Base-by-base conservation (phyloP, 2,113 vertebrate species). In the Bubalus kerabau region DNA sequence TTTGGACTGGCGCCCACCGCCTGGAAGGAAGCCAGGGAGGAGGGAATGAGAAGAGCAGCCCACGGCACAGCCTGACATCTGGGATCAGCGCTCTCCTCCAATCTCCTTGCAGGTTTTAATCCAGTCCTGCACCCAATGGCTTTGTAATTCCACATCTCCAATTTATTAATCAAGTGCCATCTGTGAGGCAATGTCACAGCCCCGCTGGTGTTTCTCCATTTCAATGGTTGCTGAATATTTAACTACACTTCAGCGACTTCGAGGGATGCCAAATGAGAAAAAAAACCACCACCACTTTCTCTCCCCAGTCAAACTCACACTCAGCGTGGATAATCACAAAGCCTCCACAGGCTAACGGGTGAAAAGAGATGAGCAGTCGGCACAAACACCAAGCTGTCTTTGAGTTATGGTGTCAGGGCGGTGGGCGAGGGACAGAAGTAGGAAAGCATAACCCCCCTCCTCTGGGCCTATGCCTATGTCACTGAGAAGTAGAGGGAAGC, bases 141-240 rank as follows among this genome's bases (percentile, higher is more conserved):
- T 87, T 91, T 59, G 2, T 80, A 84, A 88, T 71, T 80, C 64
- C 76, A 56, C 76, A 50, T 84, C 56, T 60, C 57, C 82, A n/a
- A 50, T 57, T 84, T 88, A 97, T 98, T 98, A 97, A 97, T 96
- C 97, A 26, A 87, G 83, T 9, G 59, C 98, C 97, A 97, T 98
- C 98, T 98, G 96, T 95, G 97, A 97, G 97, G 95, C 97, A 85
- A 85, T 95, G 96, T 95, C 94, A 83, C 40, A 71, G 94, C 91
- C 95, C 97, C 93, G 71, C 94, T 97, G 98, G 96, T 82, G 89
- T 97, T 96, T 98, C 92, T 98, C 78, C 92, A 87, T 96, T 59
- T 95, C 97, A 67, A 96, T 93, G 94, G 92, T 86, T 78, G 96
- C 67, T 93, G 97, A 98, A 56, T 97, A 94, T 98, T 98, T 97